Conservation (phyloP, 2,113 vertebrate species). For the Xiphias gladius region DNA sequence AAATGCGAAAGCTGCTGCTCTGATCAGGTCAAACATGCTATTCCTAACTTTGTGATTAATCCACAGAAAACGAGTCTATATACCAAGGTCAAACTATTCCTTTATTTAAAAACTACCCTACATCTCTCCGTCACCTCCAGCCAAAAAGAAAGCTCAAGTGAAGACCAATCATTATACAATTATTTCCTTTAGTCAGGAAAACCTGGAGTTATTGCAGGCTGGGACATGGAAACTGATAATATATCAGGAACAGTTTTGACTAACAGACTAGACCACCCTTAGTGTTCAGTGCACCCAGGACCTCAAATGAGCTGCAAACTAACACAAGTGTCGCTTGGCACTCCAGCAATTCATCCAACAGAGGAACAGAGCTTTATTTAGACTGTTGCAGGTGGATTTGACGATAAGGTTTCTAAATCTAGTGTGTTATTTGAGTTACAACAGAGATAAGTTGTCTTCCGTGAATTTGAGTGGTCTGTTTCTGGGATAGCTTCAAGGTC, state of each 20-base stretch:
- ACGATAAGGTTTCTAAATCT: conserved; percentile 57
- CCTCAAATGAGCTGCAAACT: conserved; percentile 11
- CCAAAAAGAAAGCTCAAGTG: not conserved
- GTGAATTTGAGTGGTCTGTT: conserved; percentile 33
- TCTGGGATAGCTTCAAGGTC: conserved; percentile 15
- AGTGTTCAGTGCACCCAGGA: conserved; percentile 31
- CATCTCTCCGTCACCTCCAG: not conserved
- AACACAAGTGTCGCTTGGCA: conserved; percentile 17
- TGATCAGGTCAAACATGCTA: not conserved
- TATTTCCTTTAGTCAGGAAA: conserved; percentile 29
- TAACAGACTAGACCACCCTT: conserved; percentile 54
- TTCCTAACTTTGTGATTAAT: not conserved
- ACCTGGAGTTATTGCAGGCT: conserved; percentile 34
- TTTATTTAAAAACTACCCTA: not conserved
- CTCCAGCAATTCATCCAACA: not conserved
- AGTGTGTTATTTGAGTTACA: conserved; percentile 48
- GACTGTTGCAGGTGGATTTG: conserved; percentile 53
- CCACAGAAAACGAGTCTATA: not conserved
- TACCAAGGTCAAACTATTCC: not conserved
- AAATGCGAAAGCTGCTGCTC: not conserved
- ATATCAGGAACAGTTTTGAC: conserved; percentile 47
- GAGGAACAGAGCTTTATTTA: conserved; percentile 52
- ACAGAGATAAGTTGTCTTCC: conserved; percentile 52
- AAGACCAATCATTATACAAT: not conserved
- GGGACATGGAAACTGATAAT: conserved; percentile 44